Percentiles rank a stretch among this genome's conserved stretches.
Evolutionary conservation across 2,797 vertebrate species (phyloP).

Genomic region (Muscicapa striata): DNA sequence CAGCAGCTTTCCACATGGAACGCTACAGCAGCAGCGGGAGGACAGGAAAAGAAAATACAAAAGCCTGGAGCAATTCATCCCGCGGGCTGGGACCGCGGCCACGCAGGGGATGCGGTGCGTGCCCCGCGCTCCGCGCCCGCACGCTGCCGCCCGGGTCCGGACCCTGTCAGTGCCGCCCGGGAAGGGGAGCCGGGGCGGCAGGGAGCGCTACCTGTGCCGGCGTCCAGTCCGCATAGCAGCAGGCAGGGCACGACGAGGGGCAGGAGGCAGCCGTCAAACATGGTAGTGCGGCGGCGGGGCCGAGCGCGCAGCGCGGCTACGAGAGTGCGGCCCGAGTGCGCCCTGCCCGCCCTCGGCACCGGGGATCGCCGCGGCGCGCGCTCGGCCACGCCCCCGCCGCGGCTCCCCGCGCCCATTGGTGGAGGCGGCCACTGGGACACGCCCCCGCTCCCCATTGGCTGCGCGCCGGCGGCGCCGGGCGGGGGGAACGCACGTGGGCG

Average conservation of each 20-base stretch:
- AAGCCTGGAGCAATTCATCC: constrained; percentile 7
- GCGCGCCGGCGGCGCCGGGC: constrained; percentile 25
- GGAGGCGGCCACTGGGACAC: neutral
- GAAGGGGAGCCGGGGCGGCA: neutral
- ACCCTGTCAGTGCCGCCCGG: neutral
- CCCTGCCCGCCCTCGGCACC: constrained; percentile 80
- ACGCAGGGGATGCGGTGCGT: neutral
- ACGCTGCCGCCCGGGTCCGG: neutral
- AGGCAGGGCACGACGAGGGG: constrained; percentile 75
- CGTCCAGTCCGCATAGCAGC: constrained; percentile 74
- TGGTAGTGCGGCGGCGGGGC: constrained; percentile 68
- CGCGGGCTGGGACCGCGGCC: constrained; percentile 5
- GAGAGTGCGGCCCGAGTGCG: constrained; percentile 54
- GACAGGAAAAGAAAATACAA: constrained; percentile 27
- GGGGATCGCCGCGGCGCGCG: constrained; percentile 76
- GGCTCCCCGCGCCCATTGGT: constrained; percentile 33
- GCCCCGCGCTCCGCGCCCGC: neutral
- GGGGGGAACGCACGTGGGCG: constrained; percentile 79
- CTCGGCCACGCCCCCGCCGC: constrained; percentile 46
- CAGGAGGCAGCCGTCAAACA: constrained; percentile 77
- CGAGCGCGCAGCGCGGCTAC: neutral
- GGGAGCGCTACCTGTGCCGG: constrained; percentile 79
- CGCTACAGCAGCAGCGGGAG: constrained; percentile 36
- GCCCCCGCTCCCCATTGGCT: constrained; percentile 63
- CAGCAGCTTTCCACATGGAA: constrained; percentile 44